Base-by-base conservation (phyloP, 1,140 invertebrate genomes). In the Zaprionus davidi region DNA sequence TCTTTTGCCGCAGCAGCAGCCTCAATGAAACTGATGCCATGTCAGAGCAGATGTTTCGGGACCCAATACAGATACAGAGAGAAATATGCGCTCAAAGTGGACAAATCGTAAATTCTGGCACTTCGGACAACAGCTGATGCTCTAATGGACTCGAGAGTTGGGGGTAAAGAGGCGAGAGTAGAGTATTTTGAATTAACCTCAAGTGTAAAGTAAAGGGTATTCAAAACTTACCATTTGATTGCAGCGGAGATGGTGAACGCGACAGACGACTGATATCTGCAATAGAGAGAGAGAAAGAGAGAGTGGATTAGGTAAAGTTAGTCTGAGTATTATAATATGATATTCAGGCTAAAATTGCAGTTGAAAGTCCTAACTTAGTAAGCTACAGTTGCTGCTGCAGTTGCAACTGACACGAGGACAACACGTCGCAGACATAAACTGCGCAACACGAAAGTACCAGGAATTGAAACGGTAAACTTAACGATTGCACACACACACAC, bases 221-320 rank as follows among this genome's bases (percentile, higher is more conserved):
- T 56, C 6, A 28, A n/a, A 56, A 56, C 91, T 92, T 90, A 92
- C 91, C 91, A 81, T 92, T 91, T 66, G 90, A 92, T 83, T 91
- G 91, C 76, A 92, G 77, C 59, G 91, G 91, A 73, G 91, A 92
- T 31, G 91, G 91, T 51, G 91, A 92, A 41, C 91, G 82, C 57
- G 91, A 91, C 69, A 92, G 78, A 20, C 91, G 91, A 69, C 83
- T 92, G 76, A 92, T 92, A 91, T 92, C 91, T 92, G 90, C 17
- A 92, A 91, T 4, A 46, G 9, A 53, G 1, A 56, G n/a, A 46
- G 53, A 34, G 26, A 79, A n/a, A 72, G 38, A 64, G 57, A 73
- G n/a, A 59, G 58, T 7, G 9, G 9, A 41, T 60, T 41, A 20
- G n/a, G 9, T 3, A 7, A n/a, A 34, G 24, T 26, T 65, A 56